Evolutionary conservation across 2,113 vertebrate species (phyloP), one percentile per base, ranked within the genome.

Genomic region (Nansenia antarctica): DNA sequence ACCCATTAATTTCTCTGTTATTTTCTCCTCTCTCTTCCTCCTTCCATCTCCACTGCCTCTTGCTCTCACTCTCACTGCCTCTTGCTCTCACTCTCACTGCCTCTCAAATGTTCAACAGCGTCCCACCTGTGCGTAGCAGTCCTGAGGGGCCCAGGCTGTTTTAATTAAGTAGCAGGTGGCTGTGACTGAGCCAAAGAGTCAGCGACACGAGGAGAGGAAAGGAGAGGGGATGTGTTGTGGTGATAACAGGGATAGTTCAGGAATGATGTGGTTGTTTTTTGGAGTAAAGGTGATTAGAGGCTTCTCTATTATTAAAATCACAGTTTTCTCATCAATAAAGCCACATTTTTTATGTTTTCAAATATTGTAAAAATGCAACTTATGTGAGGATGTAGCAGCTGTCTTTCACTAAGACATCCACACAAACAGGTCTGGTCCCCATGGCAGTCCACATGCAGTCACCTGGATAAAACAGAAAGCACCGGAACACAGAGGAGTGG

Each of bases 71-170:
- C 24, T 29, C 24, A 1, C 53, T 27, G 11, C 7, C 53, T 55
- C 53, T 11, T 37, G 35, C 87, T 84, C 90, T 90, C 90, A n/a
- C n/a, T n/a, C n/a, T n/a, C n/a, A n/a, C n/a, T n/a, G 89, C 86
- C 82, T 86, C 85, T 60, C 77, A 64, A 87, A 82, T 92, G 89
- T 88, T 87, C 88, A 87, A 91, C 83, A 85, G 82, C 82, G 82
- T 14, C 79, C 78, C 85, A 89, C 67, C 73, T 82, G 86, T 65
- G 79, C 63, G 0, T 47, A 70, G 78, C 85, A 34, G 54, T 80
- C 79, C 80, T 67, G 3, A 5, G 24, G 60, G 76, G 55, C 72
- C 77, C 32, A 0, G 59, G 5, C 69, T 78, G 73, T 78, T 77
- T 55, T 58, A 2, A 52, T 7, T 32, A 71, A 73, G 84, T 79